Percentiles rank a stretch among this genome's conserved stretches.
These are phyloP conservation scores for Perccottus glenii DNA, from an alignment of 2,113 vertebrate genomes.

Conservation along the genomic window DNA sequence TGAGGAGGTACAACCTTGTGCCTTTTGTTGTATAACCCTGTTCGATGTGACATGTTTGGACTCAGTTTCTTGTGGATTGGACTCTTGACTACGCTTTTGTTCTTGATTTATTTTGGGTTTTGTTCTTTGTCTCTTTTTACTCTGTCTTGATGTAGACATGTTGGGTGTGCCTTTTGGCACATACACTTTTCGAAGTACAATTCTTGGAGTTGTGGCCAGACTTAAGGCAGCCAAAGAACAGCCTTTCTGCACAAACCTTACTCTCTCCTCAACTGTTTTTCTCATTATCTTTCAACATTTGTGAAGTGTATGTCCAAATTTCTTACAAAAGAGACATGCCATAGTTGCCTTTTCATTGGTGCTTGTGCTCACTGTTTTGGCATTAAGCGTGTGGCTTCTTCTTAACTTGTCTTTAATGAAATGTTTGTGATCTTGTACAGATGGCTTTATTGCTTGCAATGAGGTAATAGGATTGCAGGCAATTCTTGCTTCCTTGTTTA, in stretches of 20 bases:
- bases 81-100: neutral
- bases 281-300: constrained; percentile 18
- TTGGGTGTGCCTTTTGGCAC: constrained; percentile 27
- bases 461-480: too few species aligned
- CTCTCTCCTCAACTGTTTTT: constrained; percentile 27
- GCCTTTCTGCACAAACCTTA: constrained; percentile 48
- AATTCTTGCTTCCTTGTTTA: too few species aligned
- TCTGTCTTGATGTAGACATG: constrained; percentile 33
- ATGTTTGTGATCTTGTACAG: constrained; percentile 6
- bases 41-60: neutral
- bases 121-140: neutral
- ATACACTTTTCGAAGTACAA: constrained; percentile 25
- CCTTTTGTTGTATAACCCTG: constrained; percentile 26
- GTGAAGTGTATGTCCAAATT: constrained; percentile 20
- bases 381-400: constrained; percentile 5
- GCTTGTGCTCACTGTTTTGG: constrained; percentile 20
- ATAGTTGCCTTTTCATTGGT: constrained; percentile 16
- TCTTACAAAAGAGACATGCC: constrained; percentile 30
- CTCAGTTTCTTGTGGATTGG: neutral
- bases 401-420: neutral
- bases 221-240: constrained; percentile 45
- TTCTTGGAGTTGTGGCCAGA: constrained; percentile 26
- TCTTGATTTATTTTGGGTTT: neutral
- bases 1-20: neutral
- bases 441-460: constrained; percentile 30